Base-by-base conservation (phyloP, 2,888 invertebrate genomes). In the Polylopha cassiicola region DNA sequence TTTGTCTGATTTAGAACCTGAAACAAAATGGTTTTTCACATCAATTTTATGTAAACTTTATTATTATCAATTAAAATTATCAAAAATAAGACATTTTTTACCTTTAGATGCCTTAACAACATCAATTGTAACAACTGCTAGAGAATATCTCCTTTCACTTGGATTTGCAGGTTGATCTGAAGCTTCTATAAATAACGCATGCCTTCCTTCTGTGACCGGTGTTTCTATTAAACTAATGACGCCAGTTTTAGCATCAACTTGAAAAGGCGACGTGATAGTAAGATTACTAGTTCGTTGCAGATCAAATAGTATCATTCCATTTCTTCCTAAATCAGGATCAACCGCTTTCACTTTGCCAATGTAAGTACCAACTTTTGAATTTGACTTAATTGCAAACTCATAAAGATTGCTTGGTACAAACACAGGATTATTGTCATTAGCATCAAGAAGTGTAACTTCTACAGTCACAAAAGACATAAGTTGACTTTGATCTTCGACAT, bases 401-500 rank as follows among this genome's bases (percentile, higher is more conserved):
- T 95, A 95, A 3, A 95, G 81, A 69, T 95, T 95, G 38, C 90
- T 92, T 2, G 94, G 93, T 13, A 93, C 88, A 61, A 96, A 97
- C 14, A 90, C 90, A 0, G 97, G 97, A 54, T 93, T 94, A 58
- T 97, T 96, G 65, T 97, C 97, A 64, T 97, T 97, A 8, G 96
- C 94, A 65, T 97, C 97, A 0, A 94, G 80, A 14, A 97, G 72
- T 0, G 92, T 92, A 1, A 97, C 92, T 76, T 94, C 94, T 0
- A 95, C 92, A 22, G 89, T 89, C 0, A 94, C 95, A 13, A 67
- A 85, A 2, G 86, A 86, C 78, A 86, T 80, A 0, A 84, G 54
- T 46, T 84, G 80, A 24, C 69, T 62, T 3, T 60, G 42, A 21
- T 85, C 79, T 39, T 80, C 80, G 32, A 76, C 61, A 34, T 73